A percentile compares a stretch with the other conserved stretches of the same genome.
phyloP scores from a whole-genome alignment of 2,113 vertebrate species.

The Paedocypris sp. region DNA sequence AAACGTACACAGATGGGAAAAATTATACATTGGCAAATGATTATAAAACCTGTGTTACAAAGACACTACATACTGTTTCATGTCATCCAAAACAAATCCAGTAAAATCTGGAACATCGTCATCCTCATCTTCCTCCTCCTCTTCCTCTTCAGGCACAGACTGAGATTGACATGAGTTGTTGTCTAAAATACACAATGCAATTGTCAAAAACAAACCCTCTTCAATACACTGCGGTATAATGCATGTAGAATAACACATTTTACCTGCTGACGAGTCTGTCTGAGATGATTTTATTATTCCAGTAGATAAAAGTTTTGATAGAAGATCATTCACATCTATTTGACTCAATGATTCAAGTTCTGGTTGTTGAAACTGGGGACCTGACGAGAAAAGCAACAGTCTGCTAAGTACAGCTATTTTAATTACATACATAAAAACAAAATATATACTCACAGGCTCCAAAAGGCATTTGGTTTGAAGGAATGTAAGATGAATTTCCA shows the following conservation, averaged over 20 bases:
- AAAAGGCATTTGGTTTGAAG: slow-evolving; percentile 69
- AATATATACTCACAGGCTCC: slow-evolving; percentile 61
- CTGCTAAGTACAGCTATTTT: neutral
- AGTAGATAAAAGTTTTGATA: slow-evolving; percentile 81
- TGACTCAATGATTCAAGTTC: slow-evolving; percentile 88
- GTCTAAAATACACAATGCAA: slow-evolving; percentile 49
- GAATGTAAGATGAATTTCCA: slow-evolving; percentile 60
- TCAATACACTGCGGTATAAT: too few species aligned
- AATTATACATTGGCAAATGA: too few species aligned
- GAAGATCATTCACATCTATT: slow-evolving; percentile 88
- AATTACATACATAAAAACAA: neutral
- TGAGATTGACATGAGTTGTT: slow-evolving; percentile 51
- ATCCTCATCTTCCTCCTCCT: slow-evolving; percentile 72
- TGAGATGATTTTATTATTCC: slow-evolving; percentile 83
- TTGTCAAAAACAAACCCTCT: too few species aligned
- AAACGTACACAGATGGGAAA: too few species aligned
- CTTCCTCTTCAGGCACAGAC: slow-evolving; percentile 62
- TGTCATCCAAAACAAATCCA: slow-evolving; percentile 77
- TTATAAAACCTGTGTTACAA: too few species aligned
- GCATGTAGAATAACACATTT: neutral
- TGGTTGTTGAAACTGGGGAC: slow-evolving; percentile 43
- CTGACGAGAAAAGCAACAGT: slow-evolving; percentile 26
- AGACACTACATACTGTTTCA: slow-evolving; percentile 74
- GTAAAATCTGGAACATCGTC: slow-evolving; percentile 83
- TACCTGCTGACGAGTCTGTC: slow-evolving; percentile 54